Conservation (phyloP, 2,888 invertebrate species). For the Plagodis dolabraria region DNA sequence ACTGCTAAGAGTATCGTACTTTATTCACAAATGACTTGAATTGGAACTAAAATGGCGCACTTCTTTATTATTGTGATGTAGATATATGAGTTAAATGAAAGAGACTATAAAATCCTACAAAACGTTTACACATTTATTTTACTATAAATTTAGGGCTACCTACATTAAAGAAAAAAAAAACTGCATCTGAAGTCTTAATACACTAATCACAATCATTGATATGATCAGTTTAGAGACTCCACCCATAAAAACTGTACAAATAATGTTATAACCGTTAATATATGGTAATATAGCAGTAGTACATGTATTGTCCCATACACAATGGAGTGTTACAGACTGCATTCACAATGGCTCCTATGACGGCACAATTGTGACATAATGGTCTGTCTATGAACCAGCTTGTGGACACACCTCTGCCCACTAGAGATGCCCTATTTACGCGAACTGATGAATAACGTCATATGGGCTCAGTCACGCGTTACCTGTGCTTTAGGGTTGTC, state of each 20-base stretch:
- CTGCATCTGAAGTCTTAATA: too few species aligned
- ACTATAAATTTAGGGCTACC: too few species aligned
- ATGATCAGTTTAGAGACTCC: neutral
- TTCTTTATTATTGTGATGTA: too few species aligned
- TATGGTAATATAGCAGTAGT: constrained; percentile 51
- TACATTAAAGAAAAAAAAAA: too few species aligned
- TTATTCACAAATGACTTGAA: too few species aligned
- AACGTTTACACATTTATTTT: too few species aligned
- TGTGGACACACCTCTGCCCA: constrained; percentile 61
- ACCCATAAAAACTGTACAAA: constrained; percentile 5
- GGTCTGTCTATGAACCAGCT: constrained; percentile 57
- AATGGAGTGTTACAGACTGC: constrained; percentile 54
- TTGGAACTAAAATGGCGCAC: too few species aligned
- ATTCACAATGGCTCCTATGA: constrained; percentile 62
- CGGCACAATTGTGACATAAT: constrained; percentile 58
- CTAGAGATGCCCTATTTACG: constrained; percentile 65
- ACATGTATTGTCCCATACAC: constrained; percentile 33
- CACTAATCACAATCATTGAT: too few species aligned
- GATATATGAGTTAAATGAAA: too few species aligned
- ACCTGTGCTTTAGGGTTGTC: constrained; percentile 26
- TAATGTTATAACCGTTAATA: constrained; percentile 18
- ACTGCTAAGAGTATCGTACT: too few species aligned
- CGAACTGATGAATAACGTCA: constrained; percentile 43
- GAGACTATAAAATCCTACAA: too few species aligned
- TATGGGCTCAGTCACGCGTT: constrained; percentile 57